Evolutionary conservation across 1,140 invertebrate genomes (phyloP), one percentile per base, ranked within the genome.

Genomic region (Dufourea novaeangliae): DNA sequence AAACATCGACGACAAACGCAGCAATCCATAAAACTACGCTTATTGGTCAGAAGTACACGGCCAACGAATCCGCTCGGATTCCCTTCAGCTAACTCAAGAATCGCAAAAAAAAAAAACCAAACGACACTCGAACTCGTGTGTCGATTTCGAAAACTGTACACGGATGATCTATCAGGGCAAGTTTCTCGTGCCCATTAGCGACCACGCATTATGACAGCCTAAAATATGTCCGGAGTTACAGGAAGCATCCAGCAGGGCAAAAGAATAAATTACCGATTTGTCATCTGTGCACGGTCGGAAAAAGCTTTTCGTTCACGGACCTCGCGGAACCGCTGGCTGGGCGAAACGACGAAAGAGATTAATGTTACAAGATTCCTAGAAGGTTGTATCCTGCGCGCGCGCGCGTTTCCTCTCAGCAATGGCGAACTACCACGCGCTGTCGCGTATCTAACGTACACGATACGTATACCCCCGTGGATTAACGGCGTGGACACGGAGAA

Each of bases 321-420:
- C 22, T 22, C 34, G n/a, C 3, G 22, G 20, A 41, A 8, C 37
- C 20, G n/a, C n/a, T n/a, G 10, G 20, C 11, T n/a, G 25, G 11
- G 14, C 34, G 20, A 41, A 41, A n/a, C 25, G 27, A 59, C 20
- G 11, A 27, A 57, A 59, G 67, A 70, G 34, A 70, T 70, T 70
- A 70, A 70, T 41, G 25, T n/a, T 22, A 10, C 11, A 52, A 25
- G 11, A 22, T 17, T 25, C 34, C n/a, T 62, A n/a, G 7, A 2
- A 69, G 14, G 22, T 37, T 50, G 22, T 5, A 17, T 50, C 5
- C n/a, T n/a, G n/a, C 46, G n/a, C 25, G 7, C 11, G 7, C 52
- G 8, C 7, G 6, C 39, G 20, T 34, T 32, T 25, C 34, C 46
- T 52, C 27, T 52, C 44, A 25, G 0, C 14, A n/a, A 5, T 3